Base-by-base conservation (phyloP, 2,888 invertebrate species). In the Athetis lepigone region DNA sequence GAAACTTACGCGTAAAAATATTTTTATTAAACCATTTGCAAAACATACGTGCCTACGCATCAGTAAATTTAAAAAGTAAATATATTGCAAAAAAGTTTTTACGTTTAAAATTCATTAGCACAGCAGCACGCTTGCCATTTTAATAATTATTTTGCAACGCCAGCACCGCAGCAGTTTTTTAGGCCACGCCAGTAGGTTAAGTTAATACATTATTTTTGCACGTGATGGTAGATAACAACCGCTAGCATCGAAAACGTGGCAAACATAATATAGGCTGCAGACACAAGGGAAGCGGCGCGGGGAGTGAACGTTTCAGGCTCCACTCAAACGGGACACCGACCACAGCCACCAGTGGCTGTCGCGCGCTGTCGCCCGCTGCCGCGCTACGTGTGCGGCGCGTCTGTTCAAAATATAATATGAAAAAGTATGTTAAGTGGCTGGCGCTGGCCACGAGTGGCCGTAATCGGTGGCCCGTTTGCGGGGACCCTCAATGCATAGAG, bases 91-190 rank as follows among this genome's bases (percentile, higher is more conserved):
- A 45, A 55, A 54, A 39, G 36, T 2, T 50, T 64, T 18, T 29
- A 13, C 21, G 47, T 51, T 33, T 36, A 29, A 47, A 70, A 47
- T 51, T 70, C 27, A 66, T 61, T 43, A 45, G 36, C 23, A 39
- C 33, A 36, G 43, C 54, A 13, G 18, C 42, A 54, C 11, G 37
- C 18, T 39, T 42, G 16, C 23, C 19, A 29, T 45, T 70, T 23
- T 9, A 49, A 54, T 63, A 19, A 50, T 50, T 45, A 54, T 70
- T 51, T 63, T 49, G 3, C 39, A 45, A 27, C 9, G 27, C 27
- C 37, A 42, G 47, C 11, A 39, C 29, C 16, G 16, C 19, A 21
- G 33, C 16, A 2, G 27, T 16, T 69, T n/a, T 68, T 40, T 11
- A 39, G n/a, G 39, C 13, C 43, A 49, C 21, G 7, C n/a, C 21